Evolutionary conservation across 1,140 invertebrate genomes (phyloP), one percentile per base, ranked within the genome.

Genomic region (Chrysoperla carnea): DNA sequence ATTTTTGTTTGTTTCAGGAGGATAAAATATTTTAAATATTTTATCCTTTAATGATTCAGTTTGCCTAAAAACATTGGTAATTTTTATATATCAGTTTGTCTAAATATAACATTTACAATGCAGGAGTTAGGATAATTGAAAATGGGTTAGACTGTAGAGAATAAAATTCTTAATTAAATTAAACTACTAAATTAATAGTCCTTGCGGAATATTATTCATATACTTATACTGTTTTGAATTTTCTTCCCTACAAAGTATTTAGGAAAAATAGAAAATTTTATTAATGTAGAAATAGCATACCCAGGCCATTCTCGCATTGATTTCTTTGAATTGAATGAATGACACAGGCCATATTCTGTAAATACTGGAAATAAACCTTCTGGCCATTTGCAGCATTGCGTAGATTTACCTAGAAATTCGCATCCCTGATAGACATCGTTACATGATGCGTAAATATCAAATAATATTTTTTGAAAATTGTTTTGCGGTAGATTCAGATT

Each of bases 311-410:
- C 50, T 42, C 55, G 65, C 47, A 68, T 66, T 29, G 64, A 60
- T 45, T 68, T 71, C 43, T 64, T 55, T 2, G 75, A 72, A 55
- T 81, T 81, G 52, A 79, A 81, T 17, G 68, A 67, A 45, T 76
- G 78, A 52, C 78, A 80, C 51, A 76, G 75, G 7, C 78, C 78
- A 54, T 70, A 70, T 57, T 81, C 78, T 6, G 77, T 79, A 47
- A 77, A 74, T 12, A 77, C 64, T 4, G 74, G 72, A 33, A 67
- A 60, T 31, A 81, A 71, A 35, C 70, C 56, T 13, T 64, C 61
- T 43, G 72, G 76, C 46, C 75, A 77, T 33, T 51, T 39, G 40
- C 58, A 60, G 45, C 58, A 60, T 42, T 71, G 64, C 42, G 72
- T 69, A 0, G 64, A 57, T 44, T 73, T 67, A 15, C 68, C 69